Evolutionary conservation across 1,140 invertebrate species (phyloP).

Genomic region (Drosophila miranda): DNA sequence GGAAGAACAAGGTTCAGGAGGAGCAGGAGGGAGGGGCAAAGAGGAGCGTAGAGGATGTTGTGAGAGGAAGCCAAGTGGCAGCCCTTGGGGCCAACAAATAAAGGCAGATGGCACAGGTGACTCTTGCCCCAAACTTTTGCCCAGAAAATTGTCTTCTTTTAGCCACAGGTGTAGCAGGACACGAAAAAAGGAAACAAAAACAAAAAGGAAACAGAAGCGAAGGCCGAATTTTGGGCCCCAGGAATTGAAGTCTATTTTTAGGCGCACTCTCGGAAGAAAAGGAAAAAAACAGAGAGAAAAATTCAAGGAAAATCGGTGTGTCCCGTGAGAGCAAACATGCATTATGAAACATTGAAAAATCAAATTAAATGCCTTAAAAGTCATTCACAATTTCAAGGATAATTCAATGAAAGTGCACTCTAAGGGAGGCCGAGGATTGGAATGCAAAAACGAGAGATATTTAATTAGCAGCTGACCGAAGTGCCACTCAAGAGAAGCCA

Average conservation of each 20-base stretch:
- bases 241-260: slow-evolving; percentile 71
- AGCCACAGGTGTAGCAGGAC: slow-evolving; percentile 48
- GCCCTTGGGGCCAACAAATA: slow-evolving; percentile 42
- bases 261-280: slow-evolving; percentile 17
- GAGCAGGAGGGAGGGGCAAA: too few species aligned
- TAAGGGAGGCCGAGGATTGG: neutral
- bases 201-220: neutral
- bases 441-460: slow-evolving; percentile 23
- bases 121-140: neutral
- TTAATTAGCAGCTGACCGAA: slow-evolving; percentile 35
- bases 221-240: slow-evolving; percentile 55
- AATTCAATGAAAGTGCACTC: slow-evolving; percentile 29
- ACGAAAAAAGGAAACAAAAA: too few species aligned
- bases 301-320: neutral
- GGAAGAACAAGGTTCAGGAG: neutral
- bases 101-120: neutral
- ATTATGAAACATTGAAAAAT: slow-evolving; percentile 42
- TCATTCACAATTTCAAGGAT: slow-evolving; percentile 29
- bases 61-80: neutral
- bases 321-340: slow-evolving; percentile 8
- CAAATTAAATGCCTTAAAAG: slow-evolving; percentile 40
- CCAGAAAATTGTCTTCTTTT: slow-evolving; percentile 21
- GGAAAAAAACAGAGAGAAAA: neutral
- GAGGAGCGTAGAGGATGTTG: too few species aligned
- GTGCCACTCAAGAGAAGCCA: slow-evolving; percentile 30